These are phyloP conservation scores for Channallabes apus DNA, from an alignment of 2,797 vertebrate species.

Conservation along the genomic window DNA sequence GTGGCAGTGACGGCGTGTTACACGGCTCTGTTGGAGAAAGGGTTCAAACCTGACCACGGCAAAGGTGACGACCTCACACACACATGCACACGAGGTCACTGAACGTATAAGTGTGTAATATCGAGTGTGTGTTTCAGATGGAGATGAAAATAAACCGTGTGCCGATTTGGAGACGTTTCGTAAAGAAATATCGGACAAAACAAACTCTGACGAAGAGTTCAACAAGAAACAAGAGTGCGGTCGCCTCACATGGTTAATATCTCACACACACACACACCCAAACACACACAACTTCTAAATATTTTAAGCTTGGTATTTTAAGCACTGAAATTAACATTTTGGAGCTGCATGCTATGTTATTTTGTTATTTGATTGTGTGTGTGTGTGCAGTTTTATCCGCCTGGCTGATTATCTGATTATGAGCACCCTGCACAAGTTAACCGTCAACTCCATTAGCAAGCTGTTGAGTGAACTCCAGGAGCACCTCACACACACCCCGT, in stretches of 20 bases:
- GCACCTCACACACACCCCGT: constrained; percentile 71
- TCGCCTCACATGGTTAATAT: constrained; percentile 77
- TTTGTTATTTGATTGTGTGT: constrained; percentile 8
- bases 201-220: constrained; percentile 68
- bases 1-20: constrained; percentile 74
- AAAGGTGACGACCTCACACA: constrained; percentile 42
- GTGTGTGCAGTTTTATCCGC: constrained; percentile 79
- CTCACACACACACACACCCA: constrained; percentile 6
- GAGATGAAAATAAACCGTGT: constrained; percentile 15
- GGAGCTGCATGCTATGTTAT: too few relatives aligned
- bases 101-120: not conserved
- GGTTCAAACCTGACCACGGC: constrained; percentile 64
- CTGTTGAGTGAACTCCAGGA: constrained; percentile 74
- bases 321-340: too few relatives aligned
- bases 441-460: constrained; percentile 72
- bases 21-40: constrained; percentile 67
- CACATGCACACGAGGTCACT: constrained; percentile 4
- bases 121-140: constrained; percentile 38
- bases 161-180: constrained; percentile 54
- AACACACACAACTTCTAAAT: too few relatives aligned
- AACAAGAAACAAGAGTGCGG: constrained; percentile 68
- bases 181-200: constrained; percentile 63
- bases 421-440: constrained; percentile 77
- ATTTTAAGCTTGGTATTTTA: too few relatives aligned
- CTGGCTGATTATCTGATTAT: constrained; percentile 83